Conservation (phyloP, 1,140 invertebrate species). For the Kradibia gibbosae region DNA sequence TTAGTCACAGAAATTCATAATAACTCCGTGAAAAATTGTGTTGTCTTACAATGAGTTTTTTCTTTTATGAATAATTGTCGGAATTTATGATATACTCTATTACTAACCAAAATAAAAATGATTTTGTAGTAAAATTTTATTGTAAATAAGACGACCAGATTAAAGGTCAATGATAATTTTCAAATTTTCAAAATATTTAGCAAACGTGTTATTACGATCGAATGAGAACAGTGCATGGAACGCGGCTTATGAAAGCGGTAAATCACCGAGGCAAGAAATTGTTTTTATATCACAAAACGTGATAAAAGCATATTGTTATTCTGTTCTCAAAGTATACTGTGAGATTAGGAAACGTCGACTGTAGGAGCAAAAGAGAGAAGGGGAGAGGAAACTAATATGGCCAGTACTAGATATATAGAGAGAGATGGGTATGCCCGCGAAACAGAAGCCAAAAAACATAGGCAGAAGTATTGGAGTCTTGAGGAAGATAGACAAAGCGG, state of each 20-base stretch:
- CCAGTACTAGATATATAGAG: not conserved
- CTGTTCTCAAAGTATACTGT: conserved; percentile 12
- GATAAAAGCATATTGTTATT: conserved; percentile 37
- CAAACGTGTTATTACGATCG: conserved; percentile 21
- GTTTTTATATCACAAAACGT: conserved; percentile 29
- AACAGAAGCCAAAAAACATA: not conserved
- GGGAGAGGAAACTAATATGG: no score
- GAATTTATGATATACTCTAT: no score
- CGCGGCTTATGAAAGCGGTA: conserved; percentile 21
- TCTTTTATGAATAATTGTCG: no score
- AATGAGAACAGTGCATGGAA: not conserved
- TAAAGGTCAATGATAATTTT: no score
- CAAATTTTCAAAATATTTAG: conserved; percentile 16
- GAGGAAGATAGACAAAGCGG: not conserved
- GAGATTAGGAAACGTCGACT: not conserved
- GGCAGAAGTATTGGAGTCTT: not conserved
- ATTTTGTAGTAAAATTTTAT: no score
- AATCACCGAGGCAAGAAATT: conserved; percentile 26
- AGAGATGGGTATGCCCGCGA: not conserved
- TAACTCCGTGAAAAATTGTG: no score
- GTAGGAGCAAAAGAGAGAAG: not conserved
- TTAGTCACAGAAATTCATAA: no score
- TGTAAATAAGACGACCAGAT: no score
- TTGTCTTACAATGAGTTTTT: no score
- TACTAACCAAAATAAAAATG: not conserved